These are phyloP conservation scores for Lamprotornis superbus DNA, from an alignment of 2,113 vertebrate species.

Conservation along the genomic window DNA sequence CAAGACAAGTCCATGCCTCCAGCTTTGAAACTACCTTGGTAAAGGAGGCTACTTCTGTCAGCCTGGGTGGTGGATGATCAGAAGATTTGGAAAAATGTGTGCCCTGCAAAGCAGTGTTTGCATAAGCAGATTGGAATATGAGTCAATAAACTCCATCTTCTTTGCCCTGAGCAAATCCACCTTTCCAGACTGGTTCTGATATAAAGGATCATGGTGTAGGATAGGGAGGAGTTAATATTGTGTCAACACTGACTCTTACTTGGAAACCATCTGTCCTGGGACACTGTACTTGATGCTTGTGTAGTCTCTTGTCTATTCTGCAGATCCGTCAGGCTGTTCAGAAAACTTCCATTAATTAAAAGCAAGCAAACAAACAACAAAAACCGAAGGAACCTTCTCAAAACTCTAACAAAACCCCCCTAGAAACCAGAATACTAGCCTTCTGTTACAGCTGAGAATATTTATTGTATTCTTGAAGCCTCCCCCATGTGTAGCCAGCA, in stretches of 20 bases:
- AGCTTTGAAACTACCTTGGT: background rate
- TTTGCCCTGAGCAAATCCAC: background rate
- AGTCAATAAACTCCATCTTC: background rate
- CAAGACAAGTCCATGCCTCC: accelerated
- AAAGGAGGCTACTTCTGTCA: background rate
- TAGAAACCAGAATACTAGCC: background rate
- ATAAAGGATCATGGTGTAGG: background rate
- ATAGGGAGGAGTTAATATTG: background rate
- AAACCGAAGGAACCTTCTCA: background rate
- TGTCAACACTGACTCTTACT: background rate
- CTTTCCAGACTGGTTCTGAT: background rate
- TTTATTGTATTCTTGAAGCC: background rate
- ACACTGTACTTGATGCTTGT: background rate
- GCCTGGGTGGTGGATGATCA: background rate
- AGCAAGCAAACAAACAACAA: background rate
- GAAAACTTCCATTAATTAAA: background rate
- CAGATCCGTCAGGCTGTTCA: background rate
- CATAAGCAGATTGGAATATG: background rate
- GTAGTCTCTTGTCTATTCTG: background rate
- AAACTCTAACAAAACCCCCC: background rate
- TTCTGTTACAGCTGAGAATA: background rate
- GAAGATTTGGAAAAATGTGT: background rate
- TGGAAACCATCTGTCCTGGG: background rate
- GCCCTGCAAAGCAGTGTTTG: background rate
- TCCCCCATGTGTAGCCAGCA: background rate